These are phyloP conservation scores for Proteles cristata DNA, from an alignment of 2,113 vertebrate species.

Conservation along the genomic window DNA sequence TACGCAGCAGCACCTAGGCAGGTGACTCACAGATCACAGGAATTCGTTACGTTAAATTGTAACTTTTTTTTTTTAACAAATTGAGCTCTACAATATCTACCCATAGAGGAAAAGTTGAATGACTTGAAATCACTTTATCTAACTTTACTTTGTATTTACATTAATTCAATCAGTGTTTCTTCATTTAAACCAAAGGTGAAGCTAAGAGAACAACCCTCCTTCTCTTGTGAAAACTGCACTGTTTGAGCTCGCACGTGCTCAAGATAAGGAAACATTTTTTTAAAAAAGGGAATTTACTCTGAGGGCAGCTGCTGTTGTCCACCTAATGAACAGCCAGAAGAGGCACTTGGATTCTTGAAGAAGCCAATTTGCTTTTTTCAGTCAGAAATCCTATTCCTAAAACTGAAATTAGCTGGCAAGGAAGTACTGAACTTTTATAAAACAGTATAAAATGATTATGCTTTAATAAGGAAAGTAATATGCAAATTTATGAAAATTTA, in stretches of 20 bases:
- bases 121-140: constrained; percentile 9
- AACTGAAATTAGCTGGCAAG: neutral
- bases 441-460: neutral
- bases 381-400: neutral
- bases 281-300: neutral
- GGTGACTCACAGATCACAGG: neutral
- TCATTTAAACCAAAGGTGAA: neutral
- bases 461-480: neutral
- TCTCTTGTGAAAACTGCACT: neutral
- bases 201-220: neutral
- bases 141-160: constrained; percentile 8
- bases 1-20: neutral
- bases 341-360: neutral
- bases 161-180: neutral
- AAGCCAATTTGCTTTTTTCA: constrained; percentile 8
- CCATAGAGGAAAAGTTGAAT: neutral
- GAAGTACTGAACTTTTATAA: neutral
- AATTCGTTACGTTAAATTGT: constrained; percentile 18
- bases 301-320: neutral
- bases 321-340: neutral
- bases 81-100: neutral
- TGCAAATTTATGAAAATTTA: neutral
- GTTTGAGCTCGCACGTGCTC: no score
- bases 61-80: neutral
- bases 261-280: no score